Evolutionary conservation across 2,888 invertebrate species (phyloP), one percentile per base, ranked within the genome.

Genomic region (Dioctria rufipes): DNA sequence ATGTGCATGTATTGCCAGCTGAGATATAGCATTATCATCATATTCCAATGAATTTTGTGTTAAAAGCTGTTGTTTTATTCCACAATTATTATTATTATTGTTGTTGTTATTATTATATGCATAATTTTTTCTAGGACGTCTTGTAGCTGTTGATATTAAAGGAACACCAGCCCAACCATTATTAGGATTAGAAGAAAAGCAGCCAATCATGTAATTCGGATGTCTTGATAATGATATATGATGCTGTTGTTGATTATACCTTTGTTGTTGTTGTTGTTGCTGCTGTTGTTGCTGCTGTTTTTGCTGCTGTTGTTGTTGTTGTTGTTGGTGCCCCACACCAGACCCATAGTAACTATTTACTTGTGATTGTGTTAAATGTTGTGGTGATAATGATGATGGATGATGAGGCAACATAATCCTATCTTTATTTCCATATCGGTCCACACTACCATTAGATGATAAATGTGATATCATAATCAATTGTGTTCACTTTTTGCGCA

Each of bases 1-100:
- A 87, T 95, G 95, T 4, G 95, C 94, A 88, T 96, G 95, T 86
- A 94, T 93, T 11, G 95, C 95, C 83, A 96, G 89, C 85, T 94
- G 92, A 8, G 95, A 93, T 83, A 95, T 92, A 11, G 85, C 83
- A 71, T 81, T 85, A 11, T 84, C 83, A 82, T 85, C 85, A 66
- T 83, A 85, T 37, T 85, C 85, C 9, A 80, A 73, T 11, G 82
- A 81, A 67, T 83, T 84, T 81, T 78, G 39, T 60, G 61, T 75
- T 60, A 75, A 79, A 65, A 81, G 67, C 54, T 71, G 51, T 39
- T 81, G 78, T 46, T 82, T 81, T 58, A 46, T 39, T 4, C 65
- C 71, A 67, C 58, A 51, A 67, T 42, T 78, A 71, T 46, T 63
- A 65, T 58, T 63, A 46, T 63, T 71, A 42, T 58, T 75, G 25